Evolutionary conservation across 2,113 vertebrate genomes (phyloP), one percentile per base, ranked within the genome.

Genomic region (Grammomys dolichurus): DNA sequence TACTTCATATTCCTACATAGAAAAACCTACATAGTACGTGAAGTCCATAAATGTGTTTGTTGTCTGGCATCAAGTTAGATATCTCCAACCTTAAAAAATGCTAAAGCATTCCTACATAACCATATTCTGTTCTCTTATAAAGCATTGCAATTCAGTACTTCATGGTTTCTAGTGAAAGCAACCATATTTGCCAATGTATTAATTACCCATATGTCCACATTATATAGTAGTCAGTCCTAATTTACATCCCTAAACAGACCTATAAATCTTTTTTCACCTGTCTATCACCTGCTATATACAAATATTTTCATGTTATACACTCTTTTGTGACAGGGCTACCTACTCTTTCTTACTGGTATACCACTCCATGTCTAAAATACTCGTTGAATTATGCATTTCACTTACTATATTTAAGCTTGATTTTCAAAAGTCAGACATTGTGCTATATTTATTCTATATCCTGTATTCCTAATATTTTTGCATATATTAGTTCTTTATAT

Each of bases 401-500:
- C 22, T 48, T 81, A 56, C 56, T 75, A 72, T n/a, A 63, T 6
- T 91, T 91, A 36, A 76, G 76, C 60, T 67, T 84, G 84, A 90
- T 78, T 90, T 96, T 86, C 3, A 73, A 94, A 90, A 95, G 56
- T 10, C 20, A 92, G 14, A 60, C 20, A 43, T 48, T 19, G 19
- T 77, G 2, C 54, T 31, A 40, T 43, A 69, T 82, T 95, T 4
- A 85, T 92, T 95, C 11, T 51, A 58, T 3, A 48, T 54, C n/a
- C 6, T 81, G 3, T 1, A 75, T 92, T 76, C 60, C 14, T 73
- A 90, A 76, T n/a, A 51, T 2, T 0, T 31, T 48, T 78, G 9
- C 43, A 36, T 51, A 58, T n/a, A 28, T 40, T 58, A 91, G 2
- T 75, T 80, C 3, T 92, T 48, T 84, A 56, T 13, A 78, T 76